These are phyloP conservation scores for Pyrocephalus nanus DNA, from an alignment of 2,797 vertebrate species.

Conservation along the genomic window DNA sequence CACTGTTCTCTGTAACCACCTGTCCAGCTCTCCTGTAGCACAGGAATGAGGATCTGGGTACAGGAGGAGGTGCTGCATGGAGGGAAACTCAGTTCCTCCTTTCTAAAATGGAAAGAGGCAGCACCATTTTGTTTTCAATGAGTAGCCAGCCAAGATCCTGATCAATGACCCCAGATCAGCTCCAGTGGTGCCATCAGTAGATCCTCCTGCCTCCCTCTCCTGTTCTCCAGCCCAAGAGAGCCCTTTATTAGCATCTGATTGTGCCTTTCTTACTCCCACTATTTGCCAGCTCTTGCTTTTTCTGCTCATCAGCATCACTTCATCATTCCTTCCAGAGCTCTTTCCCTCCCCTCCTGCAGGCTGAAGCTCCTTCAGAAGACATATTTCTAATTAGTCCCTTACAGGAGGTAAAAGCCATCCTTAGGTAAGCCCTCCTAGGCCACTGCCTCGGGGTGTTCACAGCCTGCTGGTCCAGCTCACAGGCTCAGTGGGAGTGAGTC, in stretches of 20 bases:
- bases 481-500: background rate
- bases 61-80: background rate
- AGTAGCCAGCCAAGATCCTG: background rate
- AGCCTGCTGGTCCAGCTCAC: background rate
- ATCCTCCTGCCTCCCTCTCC: background rate
- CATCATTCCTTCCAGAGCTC: background rate
- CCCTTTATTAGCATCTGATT: background rate
- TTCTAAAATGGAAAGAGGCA: background rate
- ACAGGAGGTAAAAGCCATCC: background rate
- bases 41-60: accelerated
- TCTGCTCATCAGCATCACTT: background rate
- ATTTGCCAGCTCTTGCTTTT: background rate
- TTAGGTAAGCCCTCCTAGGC: background rate
- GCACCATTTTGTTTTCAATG: background rate
- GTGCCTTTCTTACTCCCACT: background rate
- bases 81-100: background rate
- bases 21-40: background rate
- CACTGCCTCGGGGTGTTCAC: background rate
- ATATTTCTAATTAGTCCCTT: background rate
- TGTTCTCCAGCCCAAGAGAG: background rate
- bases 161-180: background rate
- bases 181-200: background rate
- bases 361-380: background rate
- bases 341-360: background rate
- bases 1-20: background rate